phyloP scores from a whole-genome alignment of 1,140 invertebrate genomes.

The Drosophila bocqueti region DNA sequence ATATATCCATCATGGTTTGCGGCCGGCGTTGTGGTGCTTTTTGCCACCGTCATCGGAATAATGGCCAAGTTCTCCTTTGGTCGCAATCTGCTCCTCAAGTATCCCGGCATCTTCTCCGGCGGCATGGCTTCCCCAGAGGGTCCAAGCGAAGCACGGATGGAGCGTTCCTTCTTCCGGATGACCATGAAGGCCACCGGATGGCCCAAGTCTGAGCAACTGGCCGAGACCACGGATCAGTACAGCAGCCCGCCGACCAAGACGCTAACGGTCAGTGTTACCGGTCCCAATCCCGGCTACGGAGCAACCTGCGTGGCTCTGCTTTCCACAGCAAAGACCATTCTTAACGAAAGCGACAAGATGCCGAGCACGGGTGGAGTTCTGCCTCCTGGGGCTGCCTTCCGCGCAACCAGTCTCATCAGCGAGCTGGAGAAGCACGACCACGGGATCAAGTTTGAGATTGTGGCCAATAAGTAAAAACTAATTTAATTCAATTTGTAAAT shows the following conservation, averaged over 20 bases:
- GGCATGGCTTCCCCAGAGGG: slow-evolving; percentile 90
- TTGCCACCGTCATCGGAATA: slow-evolving; percentile 88
- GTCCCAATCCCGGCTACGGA: slow-evolving; percentile 93
- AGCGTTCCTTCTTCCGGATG: slow-evolving; percentile 88
- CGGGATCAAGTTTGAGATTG: slow-evolving; percentile 83
- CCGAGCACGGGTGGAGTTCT: slow-evolving; percentile 88
- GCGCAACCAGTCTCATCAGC: slow-evolving; percentile 75
- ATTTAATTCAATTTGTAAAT: not conserved
- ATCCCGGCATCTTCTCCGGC: slow-evolving; percentile 90
- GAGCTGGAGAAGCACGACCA: slow-evolving; percentile 83
- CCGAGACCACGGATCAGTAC: slow-evolving; percentile 88
- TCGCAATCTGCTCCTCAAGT: slow-evolving; percentile 88
- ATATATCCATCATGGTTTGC: slow-evolving; percentile 84
- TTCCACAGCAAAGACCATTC: slow-evolving; percentile 90
- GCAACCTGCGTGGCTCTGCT: slow-evolving; percentile 91
- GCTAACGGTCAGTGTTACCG: slow-evolving; percentile 88
- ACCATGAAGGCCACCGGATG: slow-evolving; percentile 92
- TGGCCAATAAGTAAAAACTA: slow-evolving; percentile 56
- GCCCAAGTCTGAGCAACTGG: slow-evolving; percentile 88
- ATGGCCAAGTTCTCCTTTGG: slow-evolving; percentile 89
- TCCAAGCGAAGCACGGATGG: slow-evolving; percentile 88
- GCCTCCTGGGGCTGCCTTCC: slow-evolving; percentile 79
- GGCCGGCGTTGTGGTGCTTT: slow-evolving; percentile 85
- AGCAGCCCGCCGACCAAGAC: slow-evolving; percentile 88
- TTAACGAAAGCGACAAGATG: slow-evolving; percentile 92